Percentiles rank a stretch among this genome's conserved stretches.
These are phyloP conservation scores for Pachymerium ferrugineum DNA, from an alignment of 2,888 invertebrate genomes.

Conservation along the genomic window DNA sequence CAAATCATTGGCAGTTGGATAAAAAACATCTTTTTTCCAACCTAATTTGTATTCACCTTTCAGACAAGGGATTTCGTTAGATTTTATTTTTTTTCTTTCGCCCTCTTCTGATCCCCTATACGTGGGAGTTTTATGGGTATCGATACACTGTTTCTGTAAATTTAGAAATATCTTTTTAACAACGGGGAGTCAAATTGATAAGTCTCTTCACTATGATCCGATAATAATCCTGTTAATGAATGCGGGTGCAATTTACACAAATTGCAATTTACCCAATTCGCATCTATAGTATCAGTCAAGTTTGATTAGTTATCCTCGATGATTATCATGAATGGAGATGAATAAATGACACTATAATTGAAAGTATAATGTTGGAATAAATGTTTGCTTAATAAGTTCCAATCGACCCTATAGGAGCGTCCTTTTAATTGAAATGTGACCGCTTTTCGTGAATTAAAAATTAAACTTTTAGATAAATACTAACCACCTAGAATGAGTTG, in stretches of 20 bases:
- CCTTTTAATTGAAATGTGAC: conserved; percentile 21
- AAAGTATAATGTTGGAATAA: background rate
- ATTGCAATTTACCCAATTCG: background rate
- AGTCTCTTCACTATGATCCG: background rate
- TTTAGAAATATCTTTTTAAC: too few relatives aligned
- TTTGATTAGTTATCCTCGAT: background rate
- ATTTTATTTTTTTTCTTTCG: too few relatives aligned
- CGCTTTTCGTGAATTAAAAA: conserved; percentile 16
- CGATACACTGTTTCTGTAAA: too few relatives aligned
- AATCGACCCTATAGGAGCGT: background rate
- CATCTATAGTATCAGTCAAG: background rate
- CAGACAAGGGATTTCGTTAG: too few relatives aligned
- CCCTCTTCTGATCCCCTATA: too few relatives aligned
- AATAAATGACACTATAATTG: conserved; percentile 21
- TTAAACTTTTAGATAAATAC: background rate
- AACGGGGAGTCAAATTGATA: background rate
- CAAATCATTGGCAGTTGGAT: background rate
- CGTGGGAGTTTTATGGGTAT: background rate
- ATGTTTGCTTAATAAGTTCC: conserved; percentile 23
- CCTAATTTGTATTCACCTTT: background rate
- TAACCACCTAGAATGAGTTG: conserved; percentile 54
- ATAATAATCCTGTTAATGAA: background rate
- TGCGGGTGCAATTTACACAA: background rate
- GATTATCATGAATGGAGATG: background rate
- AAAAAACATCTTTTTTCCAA: background rate